Evolutionary conservation across 2,113 vertebrate genomes (phyloP), one percentile per base, ranked within the genome.

Genomic region (Forbesichthys agassizii): DNA sequence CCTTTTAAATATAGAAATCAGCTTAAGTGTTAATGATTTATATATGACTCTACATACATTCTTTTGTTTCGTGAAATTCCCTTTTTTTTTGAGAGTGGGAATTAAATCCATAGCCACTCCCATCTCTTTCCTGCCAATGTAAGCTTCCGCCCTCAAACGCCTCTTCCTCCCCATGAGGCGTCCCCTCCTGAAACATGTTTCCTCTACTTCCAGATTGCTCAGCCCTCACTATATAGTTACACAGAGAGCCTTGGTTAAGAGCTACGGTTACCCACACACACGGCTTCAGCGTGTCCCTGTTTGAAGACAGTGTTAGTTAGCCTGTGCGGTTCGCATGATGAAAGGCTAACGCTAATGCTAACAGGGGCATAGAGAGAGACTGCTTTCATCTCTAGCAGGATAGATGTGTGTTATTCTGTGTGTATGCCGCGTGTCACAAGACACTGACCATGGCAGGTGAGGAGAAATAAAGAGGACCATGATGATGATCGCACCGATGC

Each of bases 11-110:
- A 88, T 87, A 86, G 85, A 88, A 86, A 85, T 88, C 81, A 91
- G 86, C 88, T 88, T 91, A 87, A 88, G 80, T 65, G 48, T 78
- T 72, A 82, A 80, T 89, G 63, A 86, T 87, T 86, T 84, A 78
- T 84, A 87, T 88, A 77, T 77, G 84, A 79, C 83, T 86, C 84
- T 88, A 90, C 90, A 90, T 92, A 92, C 88, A 92, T 91, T 92
- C 89, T 86, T 79, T 42, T 42, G 82, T 86, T 84, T 83, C 73
- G 75, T 53, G 62, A 63, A 73, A 87, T 82, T 88, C 84, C 89
- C 86, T 85, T 88, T 87, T 78, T 73, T 82, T 55, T 74, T 67
- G 68, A 68, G 69, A 88, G 74, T 67, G 70, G 78, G 84, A 64
- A 90, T 79, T 68, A 81, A 77, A 66, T 56, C 5, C 16, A 7